phyloP scores from a whole-genome alignment of 2,113 vertebrate species.

The Xiphophorus hellerii region DNA sequence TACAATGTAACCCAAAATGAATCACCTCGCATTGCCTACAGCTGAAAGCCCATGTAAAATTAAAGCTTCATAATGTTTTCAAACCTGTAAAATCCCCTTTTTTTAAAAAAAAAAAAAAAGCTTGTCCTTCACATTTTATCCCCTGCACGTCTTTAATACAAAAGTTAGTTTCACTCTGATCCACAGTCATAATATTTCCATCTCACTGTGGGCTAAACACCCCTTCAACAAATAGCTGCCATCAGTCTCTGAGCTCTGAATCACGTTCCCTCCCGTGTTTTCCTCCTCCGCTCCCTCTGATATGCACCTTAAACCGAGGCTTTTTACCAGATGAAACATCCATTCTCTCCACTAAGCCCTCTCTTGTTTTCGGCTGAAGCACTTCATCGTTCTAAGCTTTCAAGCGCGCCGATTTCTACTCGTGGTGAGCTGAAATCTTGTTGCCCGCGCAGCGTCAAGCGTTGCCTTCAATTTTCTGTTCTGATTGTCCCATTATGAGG shows the following conservation, averaged over 20 bases:
- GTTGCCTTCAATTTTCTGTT: not conserved
- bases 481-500: not conserved
- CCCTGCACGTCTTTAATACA: not conserved
- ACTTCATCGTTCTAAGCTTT: conserved; percentile 23
- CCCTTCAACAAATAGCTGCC: conserved; percentile 35
- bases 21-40: not conserved
- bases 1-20: not conserved
- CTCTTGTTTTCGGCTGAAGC: conserved; percentile 22
- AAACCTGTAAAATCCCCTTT: not conserved
- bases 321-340: conserved; percentile 40
- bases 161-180: conserved; percentile 9
- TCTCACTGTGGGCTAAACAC: conserved; percentile 42
- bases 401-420: not conserved
- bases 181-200: conserved; percentile 18
- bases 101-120: not conserved
- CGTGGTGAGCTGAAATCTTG: not conserved
- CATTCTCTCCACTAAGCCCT: conserved; percentile 19
- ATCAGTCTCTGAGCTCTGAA: conserved; percentile 46
- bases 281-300: conserved; percentile 54
- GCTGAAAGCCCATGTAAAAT: not conserved
- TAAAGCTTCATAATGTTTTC: not conserved
- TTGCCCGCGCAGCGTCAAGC: not conserved
- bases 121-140: not conserved
- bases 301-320: conserved; percentile 21
- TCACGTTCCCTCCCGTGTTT: conserved; percentile 58